Base-by-base conservation (phyloP, 2,888 invertebrate species). In the Drosophila eohydei region DNA sequence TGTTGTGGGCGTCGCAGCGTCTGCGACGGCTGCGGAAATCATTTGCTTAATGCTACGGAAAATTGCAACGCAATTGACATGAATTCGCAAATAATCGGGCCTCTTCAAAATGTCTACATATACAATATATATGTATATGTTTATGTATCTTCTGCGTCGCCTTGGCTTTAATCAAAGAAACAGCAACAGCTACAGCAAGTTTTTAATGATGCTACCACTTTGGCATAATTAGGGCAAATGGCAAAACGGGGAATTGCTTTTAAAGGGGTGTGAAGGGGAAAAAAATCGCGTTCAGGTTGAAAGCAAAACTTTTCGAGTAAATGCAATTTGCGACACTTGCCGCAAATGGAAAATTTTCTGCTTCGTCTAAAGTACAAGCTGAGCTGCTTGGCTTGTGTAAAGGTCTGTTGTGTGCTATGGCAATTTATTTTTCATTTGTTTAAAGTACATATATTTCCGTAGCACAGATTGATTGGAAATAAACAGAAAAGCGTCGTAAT, bases 251-350 rank as follows among this genome's bases (percentile, higher is more conserved):
- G 55, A 34, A 44, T 8, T 9, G 32, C 34, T 43, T 56, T 43
- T 34, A 50, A 50, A 34, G 32, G 64, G 44, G 52, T 26, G 52
- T 21, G 44, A 66, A 50, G 34, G 40, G 11, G 2, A 9, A 14
- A 26, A 57, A 72, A 83, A 77, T 89, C 87, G 87, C 71, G 30
- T 32, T 80, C 77, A 83, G 89, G 81, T 73, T 80, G 84, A 89
- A 87, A 87, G 89, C 58, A 72, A 83, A 85, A 87, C 77, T 85
- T 84, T 81, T 71, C 48, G 72, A 87, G 77, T 57, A 81, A 85
- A 85, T 88, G 89, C 89, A 86, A 86, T 85, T 85, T 85, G 70
- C 87, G 71, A 74, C 81, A 77, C 79, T 88, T 88, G 81, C 84
- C 87, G 65, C 84, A 88, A 85, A 85, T 85, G 87, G 84, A 88